phyloP scores from a whole-genome alignment of 2,797 vertebrate species.

The Nyctalus aviator region DNA sequence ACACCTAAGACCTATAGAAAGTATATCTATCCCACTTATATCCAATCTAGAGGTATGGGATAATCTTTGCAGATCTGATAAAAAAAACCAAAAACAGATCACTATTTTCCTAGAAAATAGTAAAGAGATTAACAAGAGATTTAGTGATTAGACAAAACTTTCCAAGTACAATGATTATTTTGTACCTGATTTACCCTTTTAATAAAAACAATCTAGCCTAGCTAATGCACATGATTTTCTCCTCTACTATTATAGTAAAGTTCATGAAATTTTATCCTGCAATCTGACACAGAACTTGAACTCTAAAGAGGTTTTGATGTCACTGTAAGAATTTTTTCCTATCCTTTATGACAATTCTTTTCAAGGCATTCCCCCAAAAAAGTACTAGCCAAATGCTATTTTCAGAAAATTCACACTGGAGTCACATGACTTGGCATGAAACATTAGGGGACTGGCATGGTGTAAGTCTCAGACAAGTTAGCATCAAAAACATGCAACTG shows the following conservation, averaged over 20 bases:
- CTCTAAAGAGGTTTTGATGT: not conserved
- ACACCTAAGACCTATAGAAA: not conserved
- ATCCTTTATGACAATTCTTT: not conserved
- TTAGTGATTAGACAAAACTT: conserved; percentile 3
- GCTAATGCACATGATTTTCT: not conserved
- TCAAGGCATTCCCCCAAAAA: conserved; percentile 35
- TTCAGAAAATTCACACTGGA: conserved; percentile 36
- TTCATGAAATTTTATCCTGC: not conserved
- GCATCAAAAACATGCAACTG: conserved; percentile 73
- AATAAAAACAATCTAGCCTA: conserved; percentile 19
- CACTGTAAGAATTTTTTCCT: conserved; percentile 49
- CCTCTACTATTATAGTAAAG: conserved; percentile 14
- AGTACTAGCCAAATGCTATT: conserved; percentile 22
- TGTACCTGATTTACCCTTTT: not conserved
- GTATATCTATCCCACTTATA: not conserved
- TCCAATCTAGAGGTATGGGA: not conserved
- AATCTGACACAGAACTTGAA: not conserved
- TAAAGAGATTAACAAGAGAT: conserved; percentile 58
- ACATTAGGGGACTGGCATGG: conserved; percentile 51
- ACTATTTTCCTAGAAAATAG: not conserved
- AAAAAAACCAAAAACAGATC: not conserved
- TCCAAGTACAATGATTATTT: conserved; percentile 6
- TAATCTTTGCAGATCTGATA: not conserved
- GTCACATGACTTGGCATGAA: conserved; percentile 17
- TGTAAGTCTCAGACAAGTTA: conserved; percentile 67